Conservation (phyloP, 1,140 invertebrate species). For the Diachasmimorpha longicaudata region DNA sequence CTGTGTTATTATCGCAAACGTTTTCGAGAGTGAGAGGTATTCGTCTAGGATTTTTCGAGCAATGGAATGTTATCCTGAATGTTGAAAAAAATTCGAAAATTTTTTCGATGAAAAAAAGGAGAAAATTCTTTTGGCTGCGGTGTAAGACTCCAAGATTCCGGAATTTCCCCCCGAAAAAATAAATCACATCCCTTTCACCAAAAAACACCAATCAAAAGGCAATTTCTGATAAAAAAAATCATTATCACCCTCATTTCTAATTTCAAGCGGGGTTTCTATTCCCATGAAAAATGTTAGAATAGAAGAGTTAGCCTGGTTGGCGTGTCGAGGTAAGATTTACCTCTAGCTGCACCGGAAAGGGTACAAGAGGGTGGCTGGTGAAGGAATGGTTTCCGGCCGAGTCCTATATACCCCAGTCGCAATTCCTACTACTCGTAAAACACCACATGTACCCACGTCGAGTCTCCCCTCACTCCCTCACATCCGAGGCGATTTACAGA, state of each 20-base stretch:
- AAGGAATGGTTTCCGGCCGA: conserved; percentile 51
- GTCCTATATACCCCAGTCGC: conserved; percentile 35
- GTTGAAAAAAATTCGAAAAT: neutral
- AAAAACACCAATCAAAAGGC: too few relatives aligned
- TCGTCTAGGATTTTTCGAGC: neutral
- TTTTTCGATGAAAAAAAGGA: too few relatives aligned
- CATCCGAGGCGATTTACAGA: neutral
- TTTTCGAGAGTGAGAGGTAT: neutral
- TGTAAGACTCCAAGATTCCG: neutral
- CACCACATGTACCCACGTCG: neutral
- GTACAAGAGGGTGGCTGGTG: conserved; percentile 44
- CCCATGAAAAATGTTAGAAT: neutral
- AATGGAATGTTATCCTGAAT: neutral
- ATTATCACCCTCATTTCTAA: neutral
- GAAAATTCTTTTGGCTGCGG: neutral
- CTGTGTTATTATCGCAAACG: neutral
- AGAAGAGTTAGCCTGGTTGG: conserved; percentile 34
- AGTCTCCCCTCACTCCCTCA: neutral
- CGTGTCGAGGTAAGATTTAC: conserved; percentile 50
- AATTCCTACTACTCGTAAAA: conserved; percentile 19
- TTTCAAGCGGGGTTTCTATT: neutral
- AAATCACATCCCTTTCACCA: too few relatives aligned
- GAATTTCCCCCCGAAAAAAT: too few relatives aligned
- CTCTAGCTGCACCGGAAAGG: conserved; percentile 48
- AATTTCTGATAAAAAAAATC: neutral